Base-by-base conservation (phyloP, 2,797 vertebrate species). In the Catostomus latipinnis region DNA sequence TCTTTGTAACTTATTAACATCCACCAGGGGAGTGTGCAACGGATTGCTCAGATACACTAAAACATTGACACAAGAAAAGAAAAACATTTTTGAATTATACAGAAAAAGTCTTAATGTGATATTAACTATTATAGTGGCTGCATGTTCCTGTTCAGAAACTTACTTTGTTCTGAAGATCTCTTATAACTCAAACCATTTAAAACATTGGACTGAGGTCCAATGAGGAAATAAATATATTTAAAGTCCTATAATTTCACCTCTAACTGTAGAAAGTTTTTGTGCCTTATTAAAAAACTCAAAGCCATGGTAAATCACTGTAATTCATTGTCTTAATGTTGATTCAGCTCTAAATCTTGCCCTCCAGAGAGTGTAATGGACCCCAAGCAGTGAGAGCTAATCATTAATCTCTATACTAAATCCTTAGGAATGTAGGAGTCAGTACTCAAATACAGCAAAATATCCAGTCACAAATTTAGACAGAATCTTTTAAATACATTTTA, bases 331-430 rank as follows among this genome's bases (percentile, higher is more conserved):
- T 60, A 63, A 14, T 54, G 54, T 74, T 58, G 74, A 60, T 18
- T 49, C 66, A 71, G 76, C 67, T 52, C 57, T 60, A 81, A 81
- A 74, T 67, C 63, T 34, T 74, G 14, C 50, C 78, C 71, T 67
- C 54, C 71, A 16, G 5, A 13, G 65, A 71, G 82, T 71, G 50
- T 71, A 68, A 52, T 48, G 16, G 71, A 86, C 82, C 83, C 78
- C 85, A 80, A 82, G 85, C 78, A 79, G 81, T 8, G 83, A 48
- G 34, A 62, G 66, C 78, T 86, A 86, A 86, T 86, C 56, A 84
- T 86, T 78, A 86, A 82, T 69, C 82, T 50, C 58, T 49, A 71
- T 45, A 52, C 53, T 67, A 71, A 84, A 61, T 54, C 71, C 52
- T 49, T 2, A 62, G 57, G 82, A 82, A 82, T 82, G 80, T 14